Percentiles rank a stretch among this genome's conserved stretches.
These are phyloP conservation scores for Phoxinus dragarum DNA, from an alignment of 2,797 vertebrate species.

Conservation along the genomic window DNA sequence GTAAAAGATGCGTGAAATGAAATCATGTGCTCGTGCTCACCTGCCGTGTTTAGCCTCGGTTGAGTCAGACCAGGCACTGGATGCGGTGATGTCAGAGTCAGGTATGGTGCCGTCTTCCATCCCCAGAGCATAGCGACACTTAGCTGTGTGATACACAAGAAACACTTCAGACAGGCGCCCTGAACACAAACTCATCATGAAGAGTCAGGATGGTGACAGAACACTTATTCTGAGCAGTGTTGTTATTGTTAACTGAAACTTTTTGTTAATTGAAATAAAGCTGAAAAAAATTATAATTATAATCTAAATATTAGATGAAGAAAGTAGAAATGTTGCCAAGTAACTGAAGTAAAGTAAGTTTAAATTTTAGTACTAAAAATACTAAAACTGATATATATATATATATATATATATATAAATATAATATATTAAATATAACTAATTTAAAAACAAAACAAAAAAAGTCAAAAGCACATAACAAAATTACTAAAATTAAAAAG, in stretches of 20 bases:
- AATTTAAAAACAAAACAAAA: neutral
- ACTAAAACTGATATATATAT: neutral
- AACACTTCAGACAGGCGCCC: conserved; percentile 5
- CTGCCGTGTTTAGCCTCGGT: conserved; percentile 93
- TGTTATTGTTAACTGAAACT: neutral
- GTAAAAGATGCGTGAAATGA: neutral
- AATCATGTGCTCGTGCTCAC: conserved; percentile 67
- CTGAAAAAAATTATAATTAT: neutral
- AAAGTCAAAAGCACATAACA: neutral
- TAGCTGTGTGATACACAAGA: conserved; percentile 72
- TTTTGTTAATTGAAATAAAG: neutral
- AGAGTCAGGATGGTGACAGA: neutral
- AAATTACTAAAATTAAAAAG: neutral
- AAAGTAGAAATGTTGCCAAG: neutral
- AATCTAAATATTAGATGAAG: neutral
- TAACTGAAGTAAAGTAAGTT: neutral
- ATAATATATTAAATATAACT: neutral
- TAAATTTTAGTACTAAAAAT: neutral
- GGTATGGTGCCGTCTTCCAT: conserved; percentile 93
- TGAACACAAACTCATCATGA: neutral
- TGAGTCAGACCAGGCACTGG: conserved; percentile 94
- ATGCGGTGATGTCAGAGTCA: conserved; percentile 90
- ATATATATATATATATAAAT: no score
- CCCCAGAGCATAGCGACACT: conserved; percentile 91
- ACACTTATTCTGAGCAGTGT: neutral